Evolutionary conservation across 2,113 vertebrate species (phyloP).

Genomic region (Xiphophorus hellerii): DNA sequence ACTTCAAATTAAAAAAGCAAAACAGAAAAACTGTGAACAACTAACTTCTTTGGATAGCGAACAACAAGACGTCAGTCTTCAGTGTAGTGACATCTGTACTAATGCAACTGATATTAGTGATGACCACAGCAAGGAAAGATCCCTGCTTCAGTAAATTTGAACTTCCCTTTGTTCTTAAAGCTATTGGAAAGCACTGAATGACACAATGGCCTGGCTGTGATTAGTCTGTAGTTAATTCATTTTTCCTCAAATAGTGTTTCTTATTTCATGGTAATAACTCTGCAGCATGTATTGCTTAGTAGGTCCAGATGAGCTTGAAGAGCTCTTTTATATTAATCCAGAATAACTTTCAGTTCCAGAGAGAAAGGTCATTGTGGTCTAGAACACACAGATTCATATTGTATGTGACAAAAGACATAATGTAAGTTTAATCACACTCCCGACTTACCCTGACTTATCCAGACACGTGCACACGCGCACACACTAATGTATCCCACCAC

Average conservation of each 20-base stretch:
- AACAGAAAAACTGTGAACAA: too few species aligned
- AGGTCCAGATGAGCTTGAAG: constrained; percentile 39
- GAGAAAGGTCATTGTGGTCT: constrained; percentile 51
- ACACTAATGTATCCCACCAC: constrained; percentile 57
- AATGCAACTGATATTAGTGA: not conserved
- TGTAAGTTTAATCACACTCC: constrained; percentile 55
- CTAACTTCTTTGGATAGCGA: too few species aligned
- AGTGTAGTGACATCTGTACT: not conserved
- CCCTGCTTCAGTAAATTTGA: constrained; percentile 30
- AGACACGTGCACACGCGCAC: constrained; percentile 33
- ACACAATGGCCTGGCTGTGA: constrained; percentile 24
- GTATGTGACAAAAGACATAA: constrained; percentile 62
- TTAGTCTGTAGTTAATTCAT: constrained; percentile 33
- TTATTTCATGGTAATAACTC: not conserved
- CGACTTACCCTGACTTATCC: constrained; percentile 30
- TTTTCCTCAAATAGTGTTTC: constrained; percentile 27
- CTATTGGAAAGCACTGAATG: constrained; percentile 3
- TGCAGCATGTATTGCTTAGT: constrained; percentile 25
- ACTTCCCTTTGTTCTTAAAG: constrained; percentile 13
- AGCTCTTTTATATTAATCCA: constrained; percentile 47
- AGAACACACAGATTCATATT: constrained; percentile 49
- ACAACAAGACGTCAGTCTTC: not conserved
- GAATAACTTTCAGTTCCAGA: constrained; percentile 16
- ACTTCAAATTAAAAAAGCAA: too few species aligned
- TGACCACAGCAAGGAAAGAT: constrained; percentile 8